phyloP scores from a whole-genome alignment of 35 echinoderm and acorn worm genomes.

The Holothuria glaberrima region DNA sequence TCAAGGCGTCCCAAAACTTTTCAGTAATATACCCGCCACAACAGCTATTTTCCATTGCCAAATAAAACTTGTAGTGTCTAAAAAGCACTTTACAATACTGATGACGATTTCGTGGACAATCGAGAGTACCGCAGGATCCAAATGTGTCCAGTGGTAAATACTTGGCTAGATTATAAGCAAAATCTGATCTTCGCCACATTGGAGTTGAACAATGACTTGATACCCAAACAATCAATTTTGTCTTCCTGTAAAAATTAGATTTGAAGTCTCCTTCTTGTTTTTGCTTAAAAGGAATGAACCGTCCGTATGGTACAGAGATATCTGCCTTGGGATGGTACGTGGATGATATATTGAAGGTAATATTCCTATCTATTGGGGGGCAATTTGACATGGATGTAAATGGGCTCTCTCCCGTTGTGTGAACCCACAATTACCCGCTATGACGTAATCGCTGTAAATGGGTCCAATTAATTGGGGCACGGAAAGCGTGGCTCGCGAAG shows the following conservation, averaged over 20 bases:
- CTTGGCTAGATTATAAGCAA: too few relatives aligned
- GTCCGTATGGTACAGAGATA: background rate
- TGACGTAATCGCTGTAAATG: background rate
- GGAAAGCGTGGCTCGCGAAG: too few relatives aligned
- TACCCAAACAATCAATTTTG: too few relatives aligned
- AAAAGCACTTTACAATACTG: background rate
- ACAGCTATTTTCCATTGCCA: too few relatives aligned
- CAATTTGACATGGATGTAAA: background rate
- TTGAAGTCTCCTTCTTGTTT: background rate
- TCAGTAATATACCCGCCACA: too few relatives aligned
- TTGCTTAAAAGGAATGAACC: background rate
- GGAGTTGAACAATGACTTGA: too few relatives aligned
- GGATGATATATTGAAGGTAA: constrained; percentile 11
- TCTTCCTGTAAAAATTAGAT: background rate
- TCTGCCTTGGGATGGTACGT: constrained; percentile 23
- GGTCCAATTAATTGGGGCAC: too few relatives aligned
- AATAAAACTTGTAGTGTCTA: background rate
- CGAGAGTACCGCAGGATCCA: background rate
- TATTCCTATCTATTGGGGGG: background rate
- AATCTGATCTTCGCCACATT: too few relatives aligned
- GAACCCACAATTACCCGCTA: background rate
- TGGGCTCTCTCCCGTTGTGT: constrained; percentile 12
- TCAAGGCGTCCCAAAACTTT: too few relatives aligned
- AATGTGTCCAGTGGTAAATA: too few relatives aligned
- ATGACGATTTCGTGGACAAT: background rate